A percentile compares a stretch with the other conserved stretches of the same genome.
These are phyloP conservation scores for Prolemur simus DNA, from an alignment of 2,113 vertebrate species.

Conservation along the genomic window DNA sequence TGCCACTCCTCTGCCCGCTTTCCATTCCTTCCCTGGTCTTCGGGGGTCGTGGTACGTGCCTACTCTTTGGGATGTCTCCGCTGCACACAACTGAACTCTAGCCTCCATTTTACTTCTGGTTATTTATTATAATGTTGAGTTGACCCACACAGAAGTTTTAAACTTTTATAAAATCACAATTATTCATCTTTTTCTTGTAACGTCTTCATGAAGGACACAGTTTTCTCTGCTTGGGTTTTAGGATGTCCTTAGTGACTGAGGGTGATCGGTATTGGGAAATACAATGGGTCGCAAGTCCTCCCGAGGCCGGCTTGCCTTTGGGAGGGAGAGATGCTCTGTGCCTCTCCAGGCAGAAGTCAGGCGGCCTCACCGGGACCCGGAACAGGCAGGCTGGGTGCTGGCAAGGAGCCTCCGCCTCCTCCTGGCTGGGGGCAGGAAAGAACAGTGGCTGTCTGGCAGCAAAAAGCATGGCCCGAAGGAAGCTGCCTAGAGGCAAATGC, in stretches of 20 bases:
- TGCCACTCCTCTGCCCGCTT: neutral
- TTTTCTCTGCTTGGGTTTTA: neutral
- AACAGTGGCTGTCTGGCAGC: neutral
- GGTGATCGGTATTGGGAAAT: neutral
- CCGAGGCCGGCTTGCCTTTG: neutral
- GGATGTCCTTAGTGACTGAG: neutral
- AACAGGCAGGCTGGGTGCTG: neutral
- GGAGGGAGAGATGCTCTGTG: neutral
- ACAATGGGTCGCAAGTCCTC: rapidly evolving
- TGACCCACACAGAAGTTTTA: neutral
- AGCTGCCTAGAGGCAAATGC: neutral
- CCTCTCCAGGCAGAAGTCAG: neutral
- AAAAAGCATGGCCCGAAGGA: slow-evolving; percentile 41
- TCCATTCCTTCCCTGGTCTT: neutral
- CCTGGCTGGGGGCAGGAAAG: neutral
- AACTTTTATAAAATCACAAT: neutral
- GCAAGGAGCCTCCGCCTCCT: neutral
- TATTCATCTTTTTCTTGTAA: neutral
- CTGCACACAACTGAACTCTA: neutral
- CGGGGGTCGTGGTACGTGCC: neutral
- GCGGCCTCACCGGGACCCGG: neutral
- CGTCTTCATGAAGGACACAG: neutral
- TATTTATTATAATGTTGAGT: neutral
- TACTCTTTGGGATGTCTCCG: neutral
- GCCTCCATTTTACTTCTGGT: neutral